Conservation (phyloP, 2,888 invertebrate species). For the Busseola fusca region DNA sequence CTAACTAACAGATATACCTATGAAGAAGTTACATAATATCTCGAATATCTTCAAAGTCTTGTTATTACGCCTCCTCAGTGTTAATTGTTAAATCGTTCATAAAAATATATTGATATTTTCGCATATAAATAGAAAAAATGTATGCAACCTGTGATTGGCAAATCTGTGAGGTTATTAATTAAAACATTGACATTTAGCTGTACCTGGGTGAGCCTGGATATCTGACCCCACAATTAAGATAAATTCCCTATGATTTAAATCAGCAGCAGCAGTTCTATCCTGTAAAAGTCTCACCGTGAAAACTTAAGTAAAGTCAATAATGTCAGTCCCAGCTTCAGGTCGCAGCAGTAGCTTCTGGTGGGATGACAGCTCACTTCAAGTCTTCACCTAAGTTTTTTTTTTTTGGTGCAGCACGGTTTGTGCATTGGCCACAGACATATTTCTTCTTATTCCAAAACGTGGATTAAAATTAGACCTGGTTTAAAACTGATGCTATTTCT, state of each 20-base stretch:
- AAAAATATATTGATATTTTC: constrained; percentile 52
- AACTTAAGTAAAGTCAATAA: background rate
- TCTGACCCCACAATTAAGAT: background rate
- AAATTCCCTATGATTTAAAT: background rate
- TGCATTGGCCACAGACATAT: too few relatives aligned
- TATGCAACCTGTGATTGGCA: constrained; percentile 7
- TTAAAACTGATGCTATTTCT: too few relatives aligned
- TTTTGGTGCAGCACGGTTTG: too few relatives aligned
- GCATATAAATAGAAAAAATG: constrained; percentile 26
- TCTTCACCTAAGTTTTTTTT: background rate
- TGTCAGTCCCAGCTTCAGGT: too few relatives aligned
- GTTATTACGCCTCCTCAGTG: constrained; percentile 23
- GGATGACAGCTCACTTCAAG: background rate
- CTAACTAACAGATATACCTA: background rate
- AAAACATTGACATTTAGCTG: constrained; percentile 18
- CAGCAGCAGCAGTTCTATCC: background rate
- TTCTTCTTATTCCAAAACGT: too few relatives aligned
- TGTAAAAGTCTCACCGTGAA: background rate
- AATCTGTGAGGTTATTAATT: background rate
- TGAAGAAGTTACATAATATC: background rate
- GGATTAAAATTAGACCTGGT: too few relatives aligned
- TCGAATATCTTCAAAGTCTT: background rate
- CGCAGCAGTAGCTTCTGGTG: background rate
- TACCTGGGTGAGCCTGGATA: background rate
- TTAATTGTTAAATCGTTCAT: constrained; percentile 31